A percentile compares a stretch with the other conserved stretches of the same genome.
These are phyloP conservation scores for Threskiornis aethiopicus DNA, from an alignment of 2,797 vertebrate species.

Conservation along the genomic window DNA sequence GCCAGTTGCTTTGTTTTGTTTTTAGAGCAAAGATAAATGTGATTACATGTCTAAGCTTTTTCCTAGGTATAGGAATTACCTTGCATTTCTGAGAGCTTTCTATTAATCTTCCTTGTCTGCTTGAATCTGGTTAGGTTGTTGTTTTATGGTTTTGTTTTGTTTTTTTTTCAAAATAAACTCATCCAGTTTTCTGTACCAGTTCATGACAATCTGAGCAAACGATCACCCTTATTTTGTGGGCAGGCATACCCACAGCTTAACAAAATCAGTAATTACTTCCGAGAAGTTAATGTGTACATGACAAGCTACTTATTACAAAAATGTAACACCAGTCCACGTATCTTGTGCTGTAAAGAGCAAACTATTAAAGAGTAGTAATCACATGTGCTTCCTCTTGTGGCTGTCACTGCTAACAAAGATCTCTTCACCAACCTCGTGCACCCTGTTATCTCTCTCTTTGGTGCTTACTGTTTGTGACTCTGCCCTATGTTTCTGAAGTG, in stretches of 20 bases:
- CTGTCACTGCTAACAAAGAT: background rate
- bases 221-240: background rate
- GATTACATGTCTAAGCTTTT: background rate
- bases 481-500: background rate
- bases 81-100: background rate
- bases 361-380: background rate
- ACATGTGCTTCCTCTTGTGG: background rate
- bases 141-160: background rate
- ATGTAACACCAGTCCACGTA: background rate
- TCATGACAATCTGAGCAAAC: background rate
- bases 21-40: background rate
- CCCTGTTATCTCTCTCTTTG: background rate
- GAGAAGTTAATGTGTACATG: background rate
- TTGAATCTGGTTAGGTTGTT: background rate
- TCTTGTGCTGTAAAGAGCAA: background rate
- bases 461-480: background rate
- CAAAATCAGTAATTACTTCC: background rate
- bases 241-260: background rate
- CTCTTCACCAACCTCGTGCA: background rate
- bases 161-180: background rate
- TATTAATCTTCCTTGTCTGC: background rate
- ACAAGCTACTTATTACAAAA: background rate
- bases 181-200: background rate
- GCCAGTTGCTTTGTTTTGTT: background rate
- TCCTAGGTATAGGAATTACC: background rate